Evolutionary conservation across 2,888 invertebrate species (phyloP).

Genomic region (Chaitophorus viminalis): DNA sequence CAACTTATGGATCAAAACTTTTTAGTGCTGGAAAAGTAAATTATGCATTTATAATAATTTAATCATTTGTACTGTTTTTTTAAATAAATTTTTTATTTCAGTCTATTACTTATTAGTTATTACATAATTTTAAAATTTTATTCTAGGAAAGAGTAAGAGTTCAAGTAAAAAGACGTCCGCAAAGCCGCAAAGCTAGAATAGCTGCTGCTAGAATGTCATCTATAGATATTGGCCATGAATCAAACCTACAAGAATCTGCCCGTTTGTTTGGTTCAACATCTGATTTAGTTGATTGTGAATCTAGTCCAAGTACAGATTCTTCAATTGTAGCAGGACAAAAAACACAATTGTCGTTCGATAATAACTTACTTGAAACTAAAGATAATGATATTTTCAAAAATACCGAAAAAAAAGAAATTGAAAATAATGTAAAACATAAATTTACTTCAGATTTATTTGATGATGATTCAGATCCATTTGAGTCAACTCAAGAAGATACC

Average conservation of each 20-base stretch:
- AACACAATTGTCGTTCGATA: neutral
- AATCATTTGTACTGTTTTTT: neutral
- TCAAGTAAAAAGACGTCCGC: slow-evolving; percentile 58
- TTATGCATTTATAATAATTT: neutral
- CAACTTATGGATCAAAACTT: slow-evolving; percentile 34
- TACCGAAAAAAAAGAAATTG: neutral
- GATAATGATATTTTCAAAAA: neutral
- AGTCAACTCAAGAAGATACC: slow-evolving; percentile 1
- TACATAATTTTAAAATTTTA: neutral
- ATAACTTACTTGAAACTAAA: neutral
- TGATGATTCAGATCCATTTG: slow-evolving; percentile 13
- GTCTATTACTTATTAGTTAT: neutral
- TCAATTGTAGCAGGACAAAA: neutral
- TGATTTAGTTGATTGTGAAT: slow-evolving; percentile 38
- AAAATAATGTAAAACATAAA: neutral
- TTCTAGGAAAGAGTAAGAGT: slow-evolving; percentile 51
- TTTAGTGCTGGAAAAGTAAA: slow-evolving; percentile 58
- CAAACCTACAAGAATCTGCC: slow-evolving; percentile 24
- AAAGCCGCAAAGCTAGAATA: slow-evolving; percentile 51
- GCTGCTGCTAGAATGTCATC: slow-evolving; percentile 39
- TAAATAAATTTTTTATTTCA: neutral
- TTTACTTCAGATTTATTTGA: slow-evolving; percentile 26
- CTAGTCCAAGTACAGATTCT: slow-evolving; percentile 28
- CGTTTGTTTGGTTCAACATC: slow-evolving; percentile 38
- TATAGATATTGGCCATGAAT: slow-evolving; percentile 13